Evolutionary conservation across 2,888 invertebrate species (phyloP), one percentile per base, ranked within the genome.

Genomic region (Drosophila histrio): DNA sequence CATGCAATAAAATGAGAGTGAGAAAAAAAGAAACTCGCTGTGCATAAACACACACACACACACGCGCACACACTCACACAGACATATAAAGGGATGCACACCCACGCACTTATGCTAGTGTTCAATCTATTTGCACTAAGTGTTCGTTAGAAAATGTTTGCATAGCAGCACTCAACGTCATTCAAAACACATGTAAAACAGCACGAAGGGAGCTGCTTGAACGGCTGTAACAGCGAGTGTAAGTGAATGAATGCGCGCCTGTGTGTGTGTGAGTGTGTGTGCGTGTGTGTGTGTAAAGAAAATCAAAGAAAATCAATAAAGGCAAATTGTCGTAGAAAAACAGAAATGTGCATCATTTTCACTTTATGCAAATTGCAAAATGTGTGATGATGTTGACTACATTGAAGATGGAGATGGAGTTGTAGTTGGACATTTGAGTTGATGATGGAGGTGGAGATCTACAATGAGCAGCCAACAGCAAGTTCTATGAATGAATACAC

Each of bases 121-220:
- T 73, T 66, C 68, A 84, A 84, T 84, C 79, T 82, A 83, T 83
- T 83, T 85, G 79, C 77, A 76, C 76, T 79, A 86, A 86, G 79
- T 85, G 83, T 84, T 84, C 84, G 86, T 84, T 86, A 84, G 86
- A 84, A 86, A 83, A 81, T 84, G 86, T 84, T 84, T 84, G 84
- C 86, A 83, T 81, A 86, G 81, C 79, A 84, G 79, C 82, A 82
- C 82, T 84, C 84, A 79, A 76, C 84, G 82, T 84, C 82, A 82
- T 82, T 84, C 82, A 78, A 76, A 82, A 82, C 84, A 84, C 78
- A 83, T 82, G 84, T 84, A 82, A 77, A 82, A 72, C 50, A 61
- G 62, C 36, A 59, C 36, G 65, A 65, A 59, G 73, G 58, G 78
- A 63, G 62, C 61, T 71, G 49, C 73, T 77, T 59, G 66, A 72